Percentiles rank a stretch among this genome's conserved stretches.
These are phyloP conservation scores for Dioctria rufipes DNA, from an alignment of 2,888 invertebrate species.

Conservation along the genomic window DNA sequence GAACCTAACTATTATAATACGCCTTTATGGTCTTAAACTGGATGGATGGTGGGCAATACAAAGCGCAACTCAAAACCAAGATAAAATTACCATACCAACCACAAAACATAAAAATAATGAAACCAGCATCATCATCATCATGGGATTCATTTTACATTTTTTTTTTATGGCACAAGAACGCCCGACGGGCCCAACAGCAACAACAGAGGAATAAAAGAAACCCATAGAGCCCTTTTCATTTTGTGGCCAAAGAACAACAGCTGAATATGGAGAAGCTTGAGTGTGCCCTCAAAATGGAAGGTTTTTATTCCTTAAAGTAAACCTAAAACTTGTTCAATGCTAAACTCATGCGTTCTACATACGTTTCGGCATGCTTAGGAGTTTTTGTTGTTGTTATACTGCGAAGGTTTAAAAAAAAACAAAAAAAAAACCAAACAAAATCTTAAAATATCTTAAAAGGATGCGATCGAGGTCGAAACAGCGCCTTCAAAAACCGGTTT, in stretches of 20 bases:
- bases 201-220: background rate
- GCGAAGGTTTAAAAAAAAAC: no score
- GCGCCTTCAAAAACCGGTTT: slow-evolving; percentile 41
- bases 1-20: background rate
- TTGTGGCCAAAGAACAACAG: background rate
- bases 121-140: background rate
- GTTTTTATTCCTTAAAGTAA: background rate
- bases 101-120: slow-evolving; percentile 17
- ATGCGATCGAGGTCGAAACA: slow-evolving; percentile 43
- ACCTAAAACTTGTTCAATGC: slow-evolving; percentile 35
- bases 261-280: slow-evolving; percentile 19
- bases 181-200: background rate
- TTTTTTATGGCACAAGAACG: background rate
- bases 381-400: background rate
- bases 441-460: slow-evolving; percentile 31
- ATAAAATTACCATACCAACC: slow-evolving; percentile 27
- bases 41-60: background rate
- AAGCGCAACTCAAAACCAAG: slow-evolving; percentile 2
- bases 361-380: slow-evolving; percentile 1
- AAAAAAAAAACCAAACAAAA: background rate
- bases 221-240: slow-evolving; percentile 12
- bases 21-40: slow-evolving; percentile 3
- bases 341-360: slow-evolving; percentile 44
- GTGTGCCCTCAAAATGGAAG: slow-evolving; percentile 26
- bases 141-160: background rate